Conservation (phyloP, 2,888 invertebrate species). For the Prostheceraeus crozeri region DNA sequence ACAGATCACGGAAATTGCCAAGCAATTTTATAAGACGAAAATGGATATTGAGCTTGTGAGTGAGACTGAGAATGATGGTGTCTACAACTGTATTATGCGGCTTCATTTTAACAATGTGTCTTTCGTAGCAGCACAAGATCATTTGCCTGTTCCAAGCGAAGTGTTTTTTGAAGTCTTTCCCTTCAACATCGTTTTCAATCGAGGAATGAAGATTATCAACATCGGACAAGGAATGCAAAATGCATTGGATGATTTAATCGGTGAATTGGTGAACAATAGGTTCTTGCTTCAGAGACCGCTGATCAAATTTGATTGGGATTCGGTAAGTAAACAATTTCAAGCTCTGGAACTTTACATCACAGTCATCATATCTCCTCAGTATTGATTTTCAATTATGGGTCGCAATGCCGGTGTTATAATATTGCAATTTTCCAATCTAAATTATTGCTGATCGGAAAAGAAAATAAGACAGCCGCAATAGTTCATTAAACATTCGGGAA, state of each 20-base stretch:
- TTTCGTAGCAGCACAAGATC: conserved; percentile 38
- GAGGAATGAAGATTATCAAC: conserved; percentile 51
- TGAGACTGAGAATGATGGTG: conserved; percentile 78
- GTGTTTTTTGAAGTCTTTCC: conserved; percentile 92
- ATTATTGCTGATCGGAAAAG: too few species aligned
- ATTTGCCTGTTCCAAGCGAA: conserved; percentile 41
- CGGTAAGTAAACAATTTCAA: too few species aligned
- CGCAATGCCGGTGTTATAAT: too few species aligned
- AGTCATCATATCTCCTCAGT: too few species aligned
- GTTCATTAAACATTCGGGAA: too few species aligned
- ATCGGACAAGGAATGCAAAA: conserved; percentile 52
- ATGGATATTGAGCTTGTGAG: conserved; percentile 80
- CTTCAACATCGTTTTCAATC: conserved; percentile 92
- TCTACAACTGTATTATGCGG: conserved; percentile 85
- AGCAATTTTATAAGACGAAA: conserved; percentile 87
- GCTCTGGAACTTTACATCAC: too few species aligned
- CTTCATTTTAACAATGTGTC: conserved; percentile 83
- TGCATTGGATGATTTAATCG: conserved; percentile 63
- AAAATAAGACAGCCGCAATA: too few species aligned
- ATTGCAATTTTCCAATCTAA: too few species aligned
- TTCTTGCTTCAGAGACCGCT: conserved; percentile 83
- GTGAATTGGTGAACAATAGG: conserved; percentile 80
- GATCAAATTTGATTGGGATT: conserved; percentile 85
- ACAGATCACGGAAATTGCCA: conserved; percentile 76
- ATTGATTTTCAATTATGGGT: too few species aligned